Evolutionary conservation across 2,797 vertebrate genomes (phyloP), one percentile per base, ranked within the genome.

Genomic region (Artibeus lituratus): DNA sequence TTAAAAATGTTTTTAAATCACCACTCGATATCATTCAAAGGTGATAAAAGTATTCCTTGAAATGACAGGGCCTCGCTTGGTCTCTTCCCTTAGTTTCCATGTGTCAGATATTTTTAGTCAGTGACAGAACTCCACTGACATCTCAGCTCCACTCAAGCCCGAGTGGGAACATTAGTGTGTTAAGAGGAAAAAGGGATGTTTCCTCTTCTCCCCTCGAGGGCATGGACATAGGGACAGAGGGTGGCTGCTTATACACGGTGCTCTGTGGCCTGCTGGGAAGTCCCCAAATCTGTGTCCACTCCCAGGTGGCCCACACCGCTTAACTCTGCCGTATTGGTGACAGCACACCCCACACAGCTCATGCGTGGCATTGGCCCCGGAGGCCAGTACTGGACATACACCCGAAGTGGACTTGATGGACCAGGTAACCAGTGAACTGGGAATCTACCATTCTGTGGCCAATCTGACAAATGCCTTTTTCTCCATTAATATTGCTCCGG

Each of bases 151-250:
- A 32, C 44, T 90, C 53, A 80, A 96, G 53, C 18, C 82, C 49
- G 67, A 81, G 53, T 19, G 78, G 18, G 70, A 83, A 97, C 94
- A 87, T 88, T 80, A 96, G 7, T 26, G 2, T 21, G 37, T 37
- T n/a, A n/a, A 37, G 94, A 96, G 97, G 90, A 84, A 87, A 93
- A 96, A 11, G 87, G 9, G 22, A 19, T n/a, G 88, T 92, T 85
- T 90, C 51, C 47, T 65, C 96, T 92, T 37, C 2, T 49, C 12
- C 59, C 0, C 0, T 5, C 39, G 49, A 69, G 55, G 5, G 32
- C 32, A 94, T 78, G 9, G 35, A 91, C 62, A 49, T 42, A 90
- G 29, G 87, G 42, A 84, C 51, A 72, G 10, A 91, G 72, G 10
- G 7, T 29, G 2, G 47, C 95, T 96, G 94, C 29, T 18, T 42